Evolutionary conservation across 2,797 vertebrate species (phyloP).

Genomic region (Danio aesculapii): DNA sequence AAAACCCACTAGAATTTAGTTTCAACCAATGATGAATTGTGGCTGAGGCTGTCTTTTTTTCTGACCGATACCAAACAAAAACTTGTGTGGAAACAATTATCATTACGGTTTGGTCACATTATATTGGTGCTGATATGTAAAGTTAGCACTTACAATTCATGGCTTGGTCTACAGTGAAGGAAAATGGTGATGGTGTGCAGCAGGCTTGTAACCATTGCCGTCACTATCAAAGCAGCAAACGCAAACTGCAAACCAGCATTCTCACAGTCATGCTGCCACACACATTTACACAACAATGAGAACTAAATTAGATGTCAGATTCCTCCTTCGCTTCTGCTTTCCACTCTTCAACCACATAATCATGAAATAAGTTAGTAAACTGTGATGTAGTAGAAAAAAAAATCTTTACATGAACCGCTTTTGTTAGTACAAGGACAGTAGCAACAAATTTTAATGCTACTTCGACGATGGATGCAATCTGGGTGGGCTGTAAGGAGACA

Average conservation of each 20-base stretch:
- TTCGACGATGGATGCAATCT: constrained; percentile 22
- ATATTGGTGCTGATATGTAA: background rate
- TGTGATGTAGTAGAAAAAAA: constrained; percentile 12
- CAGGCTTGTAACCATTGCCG: constrained; percentile 25
- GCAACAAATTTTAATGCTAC: constrained; percentile 30
- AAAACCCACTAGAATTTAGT: background rate
- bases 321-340: background rate
- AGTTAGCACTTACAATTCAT: constrained; percentile 67
- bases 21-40: background rate
- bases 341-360: background rate
- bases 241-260: constrained; percentile 58
- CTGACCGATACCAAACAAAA: background rate
- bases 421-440: constrained; percentile 40
- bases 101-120: background rate
- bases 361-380: background rate
- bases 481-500: constrained; percentile 44
- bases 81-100: background rate
- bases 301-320: background rate
- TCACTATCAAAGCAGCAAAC: constrained; percentile 42
- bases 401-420: constrained; percentile 30
- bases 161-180: constrained; percentile 59
- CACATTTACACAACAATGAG: background rate
- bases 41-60: background rate
- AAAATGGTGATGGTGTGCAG: constrained; percentile 28
- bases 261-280: background rate